A percentile compares a stretch with the other conserved stretches of the same genome.
These are phyloP conservation scores for Tiliacea aurago DNA, from an alignment of 2,888 invertebrate genomes.

Conservation along the genomic window DNA sequence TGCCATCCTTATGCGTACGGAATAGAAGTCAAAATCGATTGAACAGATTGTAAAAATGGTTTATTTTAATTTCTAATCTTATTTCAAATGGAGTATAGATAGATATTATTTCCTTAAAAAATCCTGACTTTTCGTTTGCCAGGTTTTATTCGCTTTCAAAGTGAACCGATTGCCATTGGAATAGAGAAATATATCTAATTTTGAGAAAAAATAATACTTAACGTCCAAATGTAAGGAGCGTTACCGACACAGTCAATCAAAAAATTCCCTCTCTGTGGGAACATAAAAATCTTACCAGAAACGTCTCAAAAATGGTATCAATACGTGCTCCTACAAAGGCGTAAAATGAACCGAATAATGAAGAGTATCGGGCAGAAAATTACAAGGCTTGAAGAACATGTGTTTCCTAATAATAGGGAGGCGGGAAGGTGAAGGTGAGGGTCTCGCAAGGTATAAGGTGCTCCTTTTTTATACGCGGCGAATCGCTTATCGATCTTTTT, in stretches of 20 bases:
- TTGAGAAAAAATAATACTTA: background rate
- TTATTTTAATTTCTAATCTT: too few species aligned
- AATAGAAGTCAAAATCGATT: too few species aligned
- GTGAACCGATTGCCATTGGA: background rate
- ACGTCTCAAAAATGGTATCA: conserved; percentile 60
- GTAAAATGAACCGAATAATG: conserved; percentile 73
- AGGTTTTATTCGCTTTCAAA: background rate
- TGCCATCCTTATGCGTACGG: too few species aligned
- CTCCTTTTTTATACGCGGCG: conserved; percentile 56
- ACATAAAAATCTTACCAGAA: conserved; percentile 52
- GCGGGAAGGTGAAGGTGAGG: conserved; percentile 58
- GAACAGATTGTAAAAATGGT: too few species aligned
- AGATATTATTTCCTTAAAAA: background rate
- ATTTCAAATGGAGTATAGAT: too few species aligned
- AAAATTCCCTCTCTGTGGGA: conserved; percentile 47
- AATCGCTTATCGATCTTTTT: conserved; percentile 62
- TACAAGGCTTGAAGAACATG: conserved; percentile 71
- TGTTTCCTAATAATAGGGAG: conserved; percentile 72
- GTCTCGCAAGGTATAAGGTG: conserved; percentile 62
- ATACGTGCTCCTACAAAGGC: conserved; percentile 66
- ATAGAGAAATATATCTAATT: background rate
- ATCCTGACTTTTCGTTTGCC: background rate
- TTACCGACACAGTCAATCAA: conserved; percentile 42
- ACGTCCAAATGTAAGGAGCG: conserved; percentile 21
- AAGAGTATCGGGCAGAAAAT: conserved; percentile 74